These are phyloP conservation scores for Equus quagga DNA, from an alignment of 2,113 vertebrate genomes.

Conservation along the genomic window DNA sequence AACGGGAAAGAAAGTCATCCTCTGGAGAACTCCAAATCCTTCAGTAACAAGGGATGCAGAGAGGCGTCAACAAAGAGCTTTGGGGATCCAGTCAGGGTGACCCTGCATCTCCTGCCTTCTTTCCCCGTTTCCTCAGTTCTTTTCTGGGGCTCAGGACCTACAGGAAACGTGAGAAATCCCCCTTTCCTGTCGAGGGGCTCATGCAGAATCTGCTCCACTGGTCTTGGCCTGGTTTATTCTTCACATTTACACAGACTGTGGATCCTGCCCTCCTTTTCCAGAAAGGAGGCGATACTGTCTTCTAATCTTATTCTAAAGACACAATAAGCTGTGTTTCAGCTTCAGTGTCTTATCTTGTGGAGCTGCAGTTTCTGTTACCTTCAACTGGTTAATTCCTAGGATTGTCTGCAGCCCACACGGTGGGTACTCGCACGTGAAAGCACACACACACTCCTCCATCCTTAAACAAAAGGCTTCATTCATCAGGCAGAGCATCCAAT, in stretches of 20 bases:
- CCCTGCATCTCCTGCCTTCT: background rate
- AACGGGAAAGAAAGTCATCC: background rate
- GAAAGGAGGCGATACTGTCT: background rate
- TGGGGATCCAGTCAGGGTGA: background rate
- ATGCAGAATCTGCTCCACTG: background rate
- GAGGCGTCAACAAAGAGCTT: background rate
- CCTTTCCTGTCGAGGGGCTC: background rate
- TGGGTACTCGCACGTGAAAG: background rate
- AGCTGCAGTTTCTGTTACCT: background rate
- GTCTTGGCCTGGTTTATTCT: background rate
- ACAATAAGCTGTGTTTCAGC: background rate
- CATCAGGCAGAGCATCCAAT: background rate
- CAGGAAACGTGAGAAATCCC: background rate
- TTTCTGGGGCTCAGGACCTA: background rate
- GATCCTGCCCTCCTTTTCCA: no score
- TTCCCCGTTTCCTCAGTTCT: background rate
- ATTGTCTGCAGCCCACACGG: background rate
- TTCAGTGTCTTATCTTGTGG: background rate
- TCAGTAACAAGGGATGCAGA: background rate
- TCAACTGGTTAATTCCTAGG: background rate
- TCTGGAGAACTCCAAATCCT: background rate
- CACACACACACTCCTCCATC: background rate
- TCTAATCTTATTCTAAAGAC: background rate
- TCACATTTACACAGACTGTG: background rate
- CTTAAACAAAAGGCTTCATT: slow-evolving; percentile 15